Evolutionary conservation across 2,888 invertebrate species (phyloP).

Genomic region (Palloptera scutellata): DNA sequence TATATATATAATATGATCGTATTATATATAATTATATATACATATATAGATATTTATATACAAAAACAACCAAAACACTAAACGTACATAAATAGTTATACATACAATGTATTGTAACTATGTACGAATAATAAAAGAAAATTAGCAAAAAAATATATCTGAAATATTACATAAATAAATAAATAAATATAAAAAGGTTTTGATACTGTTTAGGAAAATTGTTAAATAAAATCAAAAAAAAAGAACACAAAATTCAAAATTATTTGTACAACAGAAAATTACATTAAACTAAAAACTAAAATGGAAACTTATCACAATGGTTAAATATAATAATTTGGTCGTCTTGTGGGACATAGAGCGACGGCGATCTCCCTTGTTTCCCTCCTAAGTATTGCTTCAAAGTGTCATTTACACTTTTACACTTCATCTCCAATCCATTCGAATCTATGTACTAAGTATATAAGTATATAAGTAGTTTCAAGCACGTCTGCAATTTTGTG

Average conservation of each 20-base stretch:
- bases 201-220: slow-evolving; percentile 40
- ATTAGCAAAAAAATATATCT: not conserved
- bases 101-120: slow-evolving; percentile 11
- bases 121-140: not conserved
- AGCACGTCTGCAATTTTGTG: too few relatives aligned
- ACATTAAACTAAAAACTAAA: too few relatives aligned
- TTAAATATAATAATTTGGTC: too few relatives aligned
- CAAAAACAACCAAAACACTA: not conserved
- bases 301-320: too few relatives aligned
- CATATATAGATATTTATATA: not conserved
- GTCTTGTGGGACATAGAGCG: too few relatives aligned
- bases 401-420: not conserved
- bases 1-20: slow-evolving; percentile 9
- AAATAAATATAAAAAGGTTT: slow-evolving; percentile 34
- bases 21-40: not conserved
- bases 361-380: too few relatives aligned
- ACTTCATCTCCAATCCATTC: not conserved
- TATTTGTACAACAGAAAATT: not conserved
- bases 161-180: slow-evolving; percentile 2
- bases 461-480: too few relatives aligned
- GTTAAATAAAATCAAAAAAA: slow-evolving; percentile 14
- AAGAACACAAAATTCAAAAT: slow-evolving; percentile 20
- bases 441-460: too few relatives aligned
- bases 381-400: too few relatives aligned
- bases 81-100: slow-evolving; percentile 6